A percentile compares a stretch with the other conserved stretches of the same genome.
Conservation (phyloP, 2,888 invertebrate species). For the Eristalis arbustorum region DNA sequence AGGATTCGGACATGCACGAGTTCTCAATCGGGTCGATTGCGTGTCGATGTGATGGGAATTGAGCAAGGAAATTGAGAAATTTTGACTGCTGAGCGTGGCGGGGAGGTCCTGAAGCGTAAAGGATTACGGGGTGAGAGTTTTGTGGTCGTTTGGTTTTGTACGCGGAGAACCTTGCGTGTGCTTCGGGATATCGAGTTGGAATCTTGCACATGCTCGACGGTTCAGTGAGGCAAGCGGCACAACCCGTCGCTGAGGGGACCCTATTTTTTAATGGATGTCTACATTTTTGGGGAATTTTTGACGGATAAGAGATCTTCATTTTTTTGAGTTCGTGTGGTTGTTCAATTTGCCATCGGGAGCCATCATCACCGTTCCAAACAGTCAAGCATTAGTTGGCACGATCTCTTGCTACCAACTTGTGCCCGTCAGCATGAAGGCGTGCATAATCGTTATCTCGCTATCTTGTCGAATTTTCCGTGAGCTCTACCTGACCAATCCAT, state of each 20-base stretch:
- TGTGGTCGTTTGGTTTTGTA: background rate
- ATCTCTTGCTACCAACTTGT: too few species aligned
- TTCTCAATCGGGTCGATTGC: background rate
- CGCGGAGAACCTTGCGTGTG: background rate
- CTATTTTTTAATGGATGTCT: background rate
- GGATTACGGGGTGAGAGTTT: background rate
- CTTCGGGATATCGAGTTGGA: background rate
- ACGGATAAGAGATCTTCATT: too few species aligned
- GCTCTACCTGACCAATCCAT: too few species aligned
- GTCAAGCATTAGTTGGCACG: too few species aligned
- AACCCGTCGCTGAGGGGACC: background rate
- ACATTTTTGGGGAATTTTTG: background rate
- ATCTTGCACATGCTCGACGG: background rate
- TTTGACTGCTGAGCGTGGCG: background rate
- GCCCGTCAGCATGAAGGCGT: too few species aligned
- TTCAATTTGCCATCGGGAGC: too few species aligned
- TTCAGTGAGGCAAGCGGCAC: background rate
- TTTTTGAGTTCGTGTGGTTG: too few species aligned
- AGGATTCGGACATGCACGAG: slow-evolving; percentile 6
- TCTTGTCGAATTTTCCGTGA: too few species aligned
- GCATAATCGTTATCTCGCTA: too few species aligned
- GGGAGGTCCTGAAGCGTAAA: background rate
- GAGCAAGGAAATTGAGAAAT: background rate
- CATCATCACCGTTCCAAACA: too few species aligned
- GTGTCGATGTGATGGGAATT: background rate